Percentiles rank a stretch among this genome's conserved stretches.
These are phyloP conservation scores for Lethenteron reissneri DNA, from an alignment of 2,113 vertebrate species.

Conservation along the genomic window DNA sequence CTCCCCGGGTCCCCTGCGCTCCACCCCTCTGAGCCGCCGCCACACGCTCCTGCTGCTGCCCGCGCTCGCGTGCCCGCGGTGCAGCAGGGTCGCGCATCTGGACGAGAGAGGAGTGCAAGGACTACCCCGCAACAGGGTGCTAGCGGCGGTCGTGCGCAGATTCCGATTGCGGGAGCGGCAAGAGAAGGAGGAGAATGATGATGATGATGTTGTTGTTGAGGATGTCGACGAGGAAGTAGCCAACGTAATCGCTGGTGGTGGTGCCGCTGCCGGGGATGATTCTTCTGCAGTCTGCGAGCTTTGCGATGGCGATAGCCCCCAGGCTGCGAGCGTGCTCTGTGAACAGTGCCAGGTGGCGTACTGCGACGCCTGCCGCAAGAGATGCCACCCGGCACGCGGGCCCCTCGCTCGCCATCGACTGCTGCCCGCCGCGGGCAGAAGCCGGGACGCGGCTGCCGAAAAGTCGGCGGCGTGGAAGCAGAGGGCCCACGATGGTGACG, in stretches of 20 bases:
- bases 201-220: no score
- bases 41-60: slow-evolving; percentile 14
- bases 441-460: no score
- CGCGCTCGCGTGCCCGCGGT: slow-evolving; percentile 53
- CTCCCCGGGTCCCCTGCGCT: slow-evolving; percentile 44
- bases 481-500: no score
- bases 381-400: slow-evolving; percentile 74
- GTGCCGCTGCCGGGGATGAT: background rate
- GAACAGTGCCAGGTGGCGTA: slow-evolving; percentile 84
- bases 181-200: no score
- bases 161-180: slow-evolving; percentile 42
- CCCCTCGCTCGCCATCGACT: slow-evolving; percentile 75
- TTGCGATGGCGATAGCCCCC: slow-evolving; percentile 29
- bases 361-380: slow-evolving; percentile 61
- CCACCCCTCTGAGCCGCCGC: slow-evolving; percentile 32
- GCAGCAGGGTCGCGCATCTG: slow-evolving; percentile 58
- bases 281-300: slow-evolving; percentile 26
- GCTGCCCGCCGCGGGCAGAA: slow-evolving; percentile 11
- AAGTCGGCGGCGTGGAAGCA: no score
- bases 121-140: slow-evolving; percentile 64
- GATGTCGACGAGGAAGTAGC: slow-evolving; percentile 16
- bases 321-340: slow-evolving; percentile 44
- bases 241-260: background rate
- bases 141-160: slow-evolving; percentile 55
- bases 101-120: slow-evolving; percentile 69